phyloP scores from a whole-genome alignment of 2,888 invertebrate genomes.

The Microplitis manilae region DNA sequence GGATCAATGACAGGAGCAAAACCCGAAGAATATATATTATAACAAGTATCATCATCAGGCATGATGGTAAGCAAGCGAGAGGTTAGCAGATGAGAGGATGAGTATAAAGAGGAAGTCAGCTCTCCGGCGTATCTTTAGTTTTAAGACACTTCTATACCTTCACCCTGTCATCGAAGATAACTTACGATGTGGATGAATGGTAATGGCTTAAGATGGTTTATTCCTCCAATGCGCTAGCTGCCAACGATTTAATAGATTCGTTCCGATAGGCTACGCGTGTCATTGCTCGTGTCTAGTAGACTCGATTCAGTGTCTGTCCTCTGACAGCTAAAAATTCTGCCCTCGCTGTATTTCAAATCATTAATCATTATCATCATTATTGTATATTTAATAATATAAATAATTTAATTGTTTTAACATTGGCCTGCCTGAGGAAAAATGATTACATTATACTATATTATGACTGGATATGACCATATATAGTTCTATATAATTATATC shows the following conservation, averaged over 20 bases:
- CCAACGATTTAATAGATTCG: conserved; percentile 64
- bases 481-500: too few species aligned
- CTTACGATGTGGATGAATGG: conserved; percentile 58
- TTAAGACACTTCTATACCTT: conserved; percentile 59
- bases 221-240: conserved; percentile 50
- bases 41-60: background rate
- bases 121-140: background rate
- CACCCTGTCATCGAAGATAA: conserved; percentile 61
- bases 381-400: too few species aligned
- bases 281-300: conserved; percentile 44
- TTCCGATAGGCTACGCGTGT: conserved; percentile 59
- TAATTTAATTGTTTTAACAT: too few species aligned
- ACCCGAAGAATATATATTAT: conserved; percentile 1
- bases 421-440: too few species aligned
- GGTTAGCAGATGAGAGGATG: background rate
- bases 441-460: too few species aligned
- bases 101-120: background rate
- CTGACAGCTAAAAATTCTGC: background rate
- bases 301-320: background rate
- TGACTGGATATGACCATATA: too few species aligned
- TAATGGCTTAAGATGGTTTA: conserved; percentile 47
- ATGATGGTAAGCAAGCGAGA: background rate
- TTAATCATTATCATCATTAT: background rate
- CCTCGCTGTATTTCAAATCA: background rate
- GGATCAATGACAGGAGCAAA: conserved; percentile 1